Percentiles rank a stretch among this genome's conserved stretches.
Conservation (phyloP, 2,888 invertebrate species). For the Aproaerema taeniolella region DNA sequence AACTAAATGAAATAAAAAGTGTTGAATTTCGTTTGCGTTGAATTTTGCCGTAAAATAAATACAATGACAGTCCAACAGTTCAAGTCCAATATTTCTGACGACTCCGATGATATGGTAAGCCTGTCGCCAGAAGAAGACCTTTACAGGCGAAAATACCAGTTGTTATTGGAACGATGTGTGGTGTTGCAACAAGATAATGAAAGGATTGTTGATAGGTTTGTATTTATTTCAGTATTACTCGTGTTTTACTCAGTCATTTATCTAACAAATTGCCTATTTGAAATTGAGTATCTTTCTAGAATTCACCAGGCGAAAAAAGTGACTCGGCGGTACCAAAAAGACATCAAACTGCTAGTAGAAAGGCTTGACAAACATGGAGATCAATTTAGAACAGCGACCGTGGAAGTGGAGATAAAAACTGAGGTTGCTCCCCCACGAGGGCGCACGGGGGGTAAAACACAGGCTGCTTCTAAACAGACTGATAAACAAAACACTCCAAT, state of each 20-base stretch:
- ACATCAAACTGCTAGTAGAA: conserved; percentile 82
- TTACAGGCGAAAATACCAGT: conserved; percentile 85
- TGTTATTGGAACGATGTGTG: conserved; percentile 85
- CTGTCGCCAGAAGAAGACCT: conserved; percentile 80
- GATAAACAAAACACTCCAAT: conserved; percentile 50
- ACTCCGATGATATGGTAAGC: conserved; percentile 74
- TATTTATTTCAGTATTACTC: conserved; percentile 34
- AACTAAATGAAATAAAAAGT: conserved; percentile 59
- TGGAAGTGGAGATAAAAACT: conserved; percentile 74
- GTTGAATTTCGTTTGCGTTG: conserved; percentile 64
- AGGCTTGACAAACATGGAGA: conserved; percentile 83
- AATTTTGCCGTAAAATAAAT: conserved; percentile 71
- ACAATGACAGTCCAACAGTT: conserved; percentile 76
- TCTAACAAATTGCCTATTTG: too few species aligned
- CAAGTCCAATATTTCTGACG: conserved; percentile 75
- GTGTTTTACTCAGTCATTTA: too few species aligned
- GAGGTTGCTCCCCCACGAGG: conserved; percentile 39
- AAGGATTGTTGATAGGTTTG: conserved; percentile 81
- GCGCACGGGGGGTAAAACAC: conserved; percentile 41
- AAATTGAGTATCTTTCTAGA: conserved; percentile 53
- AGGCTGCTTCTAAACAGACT: conserved; percentile 38
- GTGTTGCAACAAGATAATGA: conserved; percentile 87
- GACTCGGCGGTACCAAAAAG: conserved; percentile 81
- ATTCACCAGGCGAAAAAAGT: conserved; percentile 85
- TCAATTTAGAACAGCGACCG: conserved; percentile 79